Percentiles rank a stretch among this genome's conserved stretches.
Evolutionary conservation across 2,113 vertebrate species (phyloP).

Genomic region (Pandion haliaetus): DNA sequence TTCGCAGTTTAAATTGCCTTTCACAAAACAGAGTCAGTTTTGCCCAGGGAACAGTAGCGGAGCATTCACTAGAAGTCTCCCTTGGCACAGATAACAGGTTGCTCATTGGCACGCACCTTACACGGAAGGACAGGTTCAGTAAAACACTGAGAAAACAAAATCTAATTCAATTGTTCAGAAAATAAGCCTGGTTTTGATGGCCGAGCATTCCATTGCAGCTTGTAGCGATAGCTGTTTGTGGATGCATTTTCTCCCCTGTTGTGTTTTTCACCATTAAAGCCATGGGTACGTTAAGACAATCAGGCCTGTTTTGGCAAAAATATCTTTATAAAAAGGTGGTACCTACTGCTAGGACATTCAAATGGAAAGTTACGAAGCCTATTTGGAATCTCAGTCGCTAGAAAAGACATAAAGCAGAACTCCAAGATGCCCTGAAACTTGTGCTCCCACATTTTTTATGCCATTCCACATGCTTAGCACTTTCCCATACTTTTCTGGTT

Average conservation of each 20-base stretch:
- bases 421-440: neutral
- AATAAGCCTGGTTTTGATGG: neutral
- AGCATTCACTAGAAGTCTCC: neutral
- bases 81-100: neutral
- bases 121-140: neutral
- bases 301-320: neutral
- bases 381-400: neutral
- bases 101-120: neutral
- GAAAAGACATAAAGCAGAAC: neutral
- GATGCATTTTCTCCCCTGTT: neutral
- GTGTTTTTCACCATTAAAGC: neutral
- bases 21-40: neutral
- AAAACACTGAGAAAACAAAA: neutral
- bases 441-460: neutral
- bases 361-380: neutral
- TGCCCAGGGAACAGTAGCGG: neutral
- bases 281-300: neutral
- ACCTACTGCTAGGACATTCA: neutral
- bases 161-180: neutral
- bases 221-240: fast-evolving
- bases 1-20: neutral
- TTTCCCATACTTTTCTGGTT: neutral
- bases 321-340: neutral
- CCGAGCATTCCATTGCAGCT: neutral
- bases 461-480: neutral